Conservation (phyloP, 1,140 invertebrate species). For the Danaus plexippus region DNA sequence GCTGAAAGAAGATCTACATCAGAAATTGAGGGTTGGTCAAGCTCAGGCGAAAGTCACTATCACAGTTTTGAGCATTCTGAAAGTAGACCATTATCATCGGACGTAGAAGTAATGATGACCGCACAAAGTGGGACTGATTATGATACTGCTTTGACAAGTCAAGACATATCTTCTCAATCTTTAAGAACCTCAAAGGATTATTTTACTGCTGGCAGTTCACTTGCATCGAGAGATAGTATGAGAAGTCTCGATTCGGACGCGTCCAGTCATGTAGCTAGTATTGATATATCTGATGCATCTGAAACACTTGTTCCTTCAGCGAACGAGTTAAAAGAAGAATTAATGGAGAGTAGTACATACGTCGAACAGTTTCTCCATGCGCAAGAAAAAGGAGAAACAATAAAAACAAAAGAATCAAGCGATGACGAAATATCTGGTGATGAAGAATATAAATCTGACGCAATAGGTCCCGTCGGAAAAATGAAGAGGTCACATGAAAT, state of each 20-base stretch:
- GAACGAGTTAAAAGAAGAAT: slow-evolving; percentile 73
- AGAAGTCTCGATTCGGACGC: slow-evolving; percentile 90
- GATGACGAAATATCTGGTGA: slow-evolving; percentile 70
- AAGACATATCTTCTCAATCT: slow-evolving; percentile 81
- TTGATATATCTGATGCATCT: slow-evolving; percentile 90
- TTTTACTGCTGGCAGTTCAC: slow-evolving; percentile 84
- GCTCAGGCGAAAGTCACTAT: slow-evolving; percentile 91
- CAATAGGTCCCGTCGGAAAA: slow-evolving; percentile 72
- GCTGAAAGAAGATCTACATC: slow-evolving; percentile 76
- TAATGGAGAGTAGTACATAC: slow-evolving; percentile 69
- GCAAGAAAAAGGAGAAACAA: slow-evolving; percentile 42
- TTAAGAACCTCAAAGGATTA: slow-evolving; percentile 84
- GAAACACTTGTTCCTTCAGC: slow-evolving; percentile 91
- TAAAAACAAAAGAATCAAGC: slow-evolving; percentile 48
- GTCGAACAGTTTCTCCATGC: slow-evolving; percentile 66
- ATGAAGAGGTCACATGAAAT: slow-evolving; percentile 93
- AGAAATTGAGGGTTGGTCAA: slow-evolving; percentile 84
- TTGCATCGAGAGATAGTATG: slow-evolving; percentile 90
- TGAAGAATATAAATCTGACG: slow-evolving; percentile 51
- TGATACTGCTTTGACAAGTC: slow-evolving; percentile 86
- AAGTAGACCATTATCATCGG: slow-evolving; percentile 88
- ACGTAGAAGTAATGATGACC: slow-evolving; percentile 82
- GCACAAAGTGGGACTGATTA: slow-evolving; percentile 85
- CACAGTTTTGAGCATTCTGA: slow-evolving; percentile 89
- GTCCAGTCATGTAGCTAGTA: slow-evolving; percentile 88